Evolutionary conservation across 1,140 invertebrate species (phyloP), one percentile per base, ranked within the genome.

Genomic region (Hyphantria cunea): DNA sequence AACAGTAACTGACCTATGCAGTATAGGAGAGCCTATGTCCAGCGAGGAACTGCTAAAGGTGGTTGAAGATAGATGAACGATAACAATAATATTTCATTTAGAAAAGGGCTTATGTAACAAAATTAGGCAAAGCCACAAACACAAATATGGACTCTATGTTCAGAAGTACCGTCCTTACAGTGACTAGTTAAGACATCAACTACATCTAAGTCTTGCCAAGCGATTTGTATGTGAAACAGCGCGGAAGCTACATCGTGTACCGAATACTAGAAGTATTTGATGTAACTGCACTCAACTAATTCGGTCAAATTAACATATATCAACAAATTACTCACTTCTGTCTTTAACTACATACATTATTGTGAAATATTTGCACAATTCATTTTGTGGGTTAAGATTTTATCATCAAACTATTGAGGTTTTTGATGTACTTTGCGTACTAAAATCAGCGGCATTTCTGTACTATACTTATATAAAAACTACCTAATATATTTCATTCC

Each of bases 231-330:
- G 70, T 68, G 50, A 6, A 15, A 56, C 52, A 60, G 70, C 71
- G 52, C 75, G 75, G 71, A 80, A 80, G 66, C 44, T 33, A 56
- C 47, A 49, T 39, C 72, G 71, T 76, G 74, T 6, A 53, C 34
- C 2, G 73, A 78, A 79, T 82, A 52, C 45, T 52, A 48, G 12
- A 34, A 25, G 15, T 44, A 56, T 60, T 64, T 70, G 64, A 64
- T 67, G 68, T 70, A 67, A 70, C 48, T 41, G 8, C 15, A 25
- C 51, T 52, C 52, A 51, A 68, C 51, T 14, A 63, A 60, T 71
- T 65, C 62, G 52, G 51, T 31, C n/a, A 33, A 6, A 64, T 71
- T 68, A 58, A 50, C 54, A 66, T 71, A n/a, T n/a, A 59, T 56
- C n/a, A 39, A 60, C 17, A 47, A 62, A 68, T 66, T 68, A 60